Conservation (phyloP, 2,888 invertebrate species). For the Alitta virens region DNA sequence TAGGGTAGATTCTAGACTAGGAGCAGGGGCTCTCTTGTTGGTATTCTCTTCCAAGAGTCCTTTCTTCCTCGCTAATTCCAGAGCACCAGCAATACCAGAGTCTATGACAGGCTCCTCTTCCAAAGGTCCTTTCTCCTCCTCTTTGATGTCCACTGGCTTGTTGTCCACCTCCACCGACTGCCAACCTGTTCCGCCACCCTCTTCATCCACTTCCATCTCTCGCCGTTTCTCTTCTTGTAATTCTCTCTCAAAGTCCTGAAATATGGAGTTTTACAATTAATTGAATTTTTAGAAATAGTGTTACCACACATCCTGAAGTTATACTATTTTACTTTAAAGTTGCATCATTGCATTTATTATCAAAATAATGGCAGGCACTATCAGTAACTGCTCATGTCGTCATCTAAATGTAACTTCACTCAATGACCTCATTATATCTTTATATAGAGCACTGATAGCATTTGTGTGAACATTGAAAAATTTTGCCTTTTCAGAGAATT, state of each 20-base stretch:
- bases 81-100: constrained; percentile 86
- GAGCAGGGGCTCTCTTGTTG: constrained; percentile 71
- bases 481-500: too few relatives aligned
- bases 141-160: constrained; percentile 52
- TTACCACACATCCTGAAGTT: too few relatives aligned
- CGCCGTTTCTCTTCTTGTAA: constrained; percentile 56
- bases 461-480: too few relatives aligned
- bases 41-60: constrained; percentile 56
- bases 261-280: neutral
- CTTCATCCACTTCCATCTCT: constrained; percentile 63
- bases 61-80: constrained; percentile 87
- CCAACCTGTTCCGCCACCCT: constrained; percentile 42
- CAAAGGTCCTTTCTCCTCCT: constrained; percentile 65
- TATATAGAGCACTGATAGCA: too few relatives aligned
- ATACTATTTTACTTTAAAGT: too few relatives aligned
- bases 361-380: too few relatives aligned
- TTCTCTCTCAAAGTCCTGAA: constrained; percentile 62
- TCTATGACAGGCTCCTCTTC: constrained; percentile 89
- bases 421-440: too few relatives aligned
- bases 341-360: too few relatives aligned
- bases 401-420: too few relatives aligned
- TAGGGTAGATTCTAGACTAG: constrained; percentile 57
- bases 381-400: too few relatives aligned
- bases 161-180: constrained; percentile 69
- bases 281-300: too few relatives aligned